Evolutionary conservation across 2,888 invertebrate species (phyloP).

Genomic region (Creontiades dilutus): DNA sequence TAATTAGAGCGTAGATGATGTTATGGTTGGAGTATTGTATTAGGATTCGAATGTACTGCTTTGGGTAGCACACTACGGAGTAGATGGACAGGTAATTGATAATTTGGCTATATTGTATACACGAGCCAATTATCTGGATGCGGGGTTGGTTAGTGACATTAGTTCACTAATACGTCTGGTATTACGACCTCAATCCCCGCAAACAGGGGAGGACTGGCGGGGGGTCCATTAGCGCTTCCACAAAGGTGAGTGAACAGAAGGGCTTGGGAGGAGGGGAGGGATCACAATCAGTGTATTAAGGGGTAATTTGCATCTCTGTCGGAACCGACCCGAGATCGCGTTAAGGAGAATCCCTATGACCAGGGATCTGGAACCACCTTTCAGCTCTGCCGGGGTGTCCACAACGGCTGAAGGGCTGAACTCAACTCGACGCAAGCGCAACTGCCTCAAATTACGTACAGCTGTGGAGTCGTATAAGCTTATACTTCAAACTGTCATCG

Average conservation of each 20-base stretch:
- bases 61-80: too few relatives aligned
- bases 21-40: too few relatives aligned
- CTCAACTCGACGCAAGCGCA: not conserved
- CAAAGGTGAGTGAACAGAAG: slow-evolving; percentile 47
- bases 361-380: slow-evolving; percentile 46
- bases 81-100: not conserved
- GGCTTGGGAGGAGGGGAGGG: not conserved
- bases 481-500: too few relatives aligned
- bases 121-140: slow-evolving; percentile 7
- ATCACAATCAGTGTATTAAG: slow-evolving; percentile 55
- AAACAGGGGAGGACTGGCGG: slow-evolving; percentile 24
- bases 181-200: slow-evolving; percentile 22
- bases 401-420: not conserved
- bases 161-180: slow-evolving; percentile 45
- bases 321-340: slow-evolving; percentile 25
- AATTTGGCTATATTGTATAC: not conserved
- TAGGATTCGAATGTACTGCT: too few relatives aligned
- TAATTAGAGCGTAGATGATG: too few relatives aligned
- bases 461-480: too few relatives aligned
- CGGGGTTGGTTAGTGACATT: slow-evolving; percentile 18
- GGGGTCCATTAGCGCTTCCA: slow-evolving; percentile 54
- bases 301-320: slow-evolving; percentile 62
- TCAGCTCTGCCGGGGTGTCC: not conserved
- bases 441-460: too few relatives aligned
- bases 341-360: slow-evolving; percentile 46